Conservation (phyloP, 2,113 vertebrate species). For the Megaceryle torquata region DNA sequence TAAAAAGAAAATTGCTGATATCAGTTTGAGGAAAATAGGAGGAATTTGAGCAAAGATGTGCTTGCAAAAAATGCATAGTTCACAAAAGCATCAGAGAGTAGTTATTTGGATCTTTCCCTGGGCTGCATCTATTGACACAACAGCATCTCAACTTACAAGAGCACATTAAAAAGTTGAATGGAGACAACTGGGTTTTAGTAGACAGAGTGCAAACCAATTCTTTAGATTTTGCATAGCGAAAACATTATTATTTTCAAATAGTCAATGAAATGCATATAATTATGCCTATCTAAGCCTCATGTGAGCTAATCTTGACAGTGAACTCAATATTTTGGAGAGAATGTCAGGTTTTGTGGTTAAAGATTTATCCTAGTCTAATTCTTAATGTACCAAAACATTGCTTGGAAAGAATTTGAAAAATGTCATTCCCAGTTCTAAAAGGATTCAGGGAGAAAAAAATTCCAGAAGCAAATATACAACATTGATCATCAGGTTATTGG, state of each 20-base stretch:
- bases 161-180: not conserved
- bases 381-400: not conserved
- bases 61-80: not conserved
- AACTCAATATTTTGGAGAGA: not conserved
- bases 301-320: not conserved
- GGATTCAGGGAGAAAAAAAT: not conserved
- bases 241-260: not conserved
- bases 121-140: not conserved
- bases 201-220: not conserved
- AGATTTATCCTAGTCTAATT: not conserved
- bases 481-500: not conserved
- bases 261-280: not conserved
- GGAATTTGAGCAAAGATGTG: not conserved
- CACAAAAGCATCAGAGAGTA: not conserved
- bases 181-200: not conserved
- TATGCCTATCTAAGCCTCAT: not conserved
- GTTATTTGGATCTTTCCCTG: not conserved
- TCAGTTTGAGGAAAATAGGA: not conserved
- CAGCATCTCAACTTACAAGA: not conserved
- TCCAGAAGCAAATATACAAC: not conserved
- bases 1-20: not conserved
- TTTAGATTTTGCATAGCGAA: not conserved
- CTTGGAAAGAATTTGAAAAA: not conserved
- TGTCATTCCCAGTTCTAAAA: not conserved
- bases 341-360: not conserved